Evolutionary conservation across 1,140 invertebrate species (phyloP), one percentile per base, ranked within the genome.

Genomic region (Trachymyrmex cornetzi): DNA sequence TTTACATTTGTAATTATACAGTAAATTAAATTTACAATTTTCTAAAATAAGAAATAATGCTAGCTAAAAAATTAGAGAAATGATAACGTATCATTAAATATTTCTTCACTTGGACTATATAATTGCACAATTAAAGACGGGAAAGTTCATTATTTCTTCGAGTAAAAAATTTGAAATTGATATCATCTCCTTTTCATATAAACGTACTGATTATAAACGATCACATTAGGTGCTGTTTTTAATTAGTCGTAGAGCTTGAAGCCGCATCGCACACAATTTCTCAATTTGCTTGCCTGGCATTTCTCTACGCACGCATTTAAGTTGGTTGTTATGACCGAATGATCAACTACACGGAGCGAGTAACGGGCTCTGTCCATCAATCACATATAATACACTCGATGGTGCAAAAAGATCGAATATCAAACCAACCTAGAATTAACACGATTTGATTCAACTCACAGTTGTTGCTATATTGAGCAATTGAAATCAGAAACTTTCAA

Each of bases 281-380:
- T 63, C 59, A 66, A 24, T 48, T 66, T 24, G 19, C 38, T 24
- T 27, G 55, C 9, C 22, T 44, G 34, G 30, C 24, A 27, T 79
- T 79, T 79, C 77, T 48, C 22, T 48, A 16, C 27, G 24, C 12
- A 66, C 19, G 6, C 24, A 48, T 77, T 64, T 38, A 74, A 74
- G 16, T 75, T 50, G 19, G 22, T 50, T 79, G 44, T 48, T 66
- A 66, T 59, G 38, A 66, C 16, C 38, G 16, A 66, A 48, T 77
- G 22, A 77, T 64, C 59, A 66, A n/a, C 22, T 22, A 79, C 30
- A 27, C 14, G 22, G n/a, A 63, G 57, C 57, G 24, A 63, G 34
- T 63, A 77, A 77, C 75, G 59, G 22, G 1, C 12, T 66, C 5
- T 3, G 59, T 79, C 59, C 44, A 79, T 79, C 59, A 79, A 79